These are phyloP conservation scores for Nasonia vitripennis DNA, from an alignment of 1,140 invertebrate genomes.

Conservation along the genomic window DNA sequence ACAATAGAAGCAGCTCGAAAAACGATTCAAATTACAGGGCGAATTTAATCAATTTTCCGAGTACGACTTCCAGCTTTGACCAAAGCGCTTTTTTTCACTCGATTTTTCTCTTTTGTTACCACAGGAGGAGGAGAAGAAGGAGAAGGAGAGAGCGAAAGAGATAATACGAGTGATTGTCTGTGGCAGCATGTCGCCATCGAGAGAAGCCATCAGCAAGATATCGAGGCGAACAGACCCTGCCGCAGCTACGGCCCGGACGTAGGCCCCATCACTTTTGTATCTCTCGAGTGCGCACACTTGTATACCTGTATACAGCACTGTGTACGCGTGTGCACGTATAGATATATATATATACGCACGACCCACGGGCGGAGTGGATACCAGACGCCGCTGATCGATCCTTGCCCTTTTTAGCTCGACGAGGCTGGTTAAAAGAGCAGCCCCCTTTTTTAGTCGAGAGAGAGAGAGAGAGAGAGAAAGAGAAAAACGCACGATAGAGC, in stretches of 20 bases:
- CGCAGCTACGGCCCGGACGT: not conserved
- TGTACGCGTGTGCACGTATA: not conserved
- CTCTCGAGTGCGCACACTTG: not conserved
- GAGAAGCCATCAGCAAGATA: not conserved
- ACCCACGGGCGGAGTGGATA: not conserved
- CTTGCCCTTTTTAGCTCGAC: not conserved
- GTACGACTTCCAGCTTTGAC: not conserved
- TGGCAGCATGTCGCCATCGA: not conserved
- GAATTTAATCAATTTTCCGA: not conserved
- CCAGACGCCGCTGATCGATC: not conserved
- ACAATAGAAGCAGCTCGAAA: not conserved
- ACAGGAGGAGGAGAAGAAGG: not conserved
- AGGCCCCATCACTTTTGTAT: not conserved
- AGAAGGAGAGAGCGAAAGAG: not conserved
- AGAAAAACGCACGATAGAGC: slow-evolving; percentile 48
- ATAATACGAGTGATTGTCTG: not conserved
- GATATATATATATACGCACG: not conserved
- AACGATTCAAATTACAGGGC: not conserved
- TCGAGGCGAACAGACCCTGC: not conserved
- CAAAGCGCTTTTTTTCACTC: not conserved
- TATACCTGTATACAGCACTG: not conserved
- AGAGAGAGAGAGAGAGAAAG: slow-evolving; percentile 54
- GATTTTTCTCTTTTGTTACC: not conserved
- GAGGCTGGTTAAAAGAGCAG: not conserved
- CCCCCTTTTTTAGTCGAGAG: slow-evolving; percentile 31